Percentiles rank a stretch among this genome's conserved stretches.
phyloP scores from a whole-genome alignment of 1,140 invertebrate species.

The Ceratina japonica region DNA sequence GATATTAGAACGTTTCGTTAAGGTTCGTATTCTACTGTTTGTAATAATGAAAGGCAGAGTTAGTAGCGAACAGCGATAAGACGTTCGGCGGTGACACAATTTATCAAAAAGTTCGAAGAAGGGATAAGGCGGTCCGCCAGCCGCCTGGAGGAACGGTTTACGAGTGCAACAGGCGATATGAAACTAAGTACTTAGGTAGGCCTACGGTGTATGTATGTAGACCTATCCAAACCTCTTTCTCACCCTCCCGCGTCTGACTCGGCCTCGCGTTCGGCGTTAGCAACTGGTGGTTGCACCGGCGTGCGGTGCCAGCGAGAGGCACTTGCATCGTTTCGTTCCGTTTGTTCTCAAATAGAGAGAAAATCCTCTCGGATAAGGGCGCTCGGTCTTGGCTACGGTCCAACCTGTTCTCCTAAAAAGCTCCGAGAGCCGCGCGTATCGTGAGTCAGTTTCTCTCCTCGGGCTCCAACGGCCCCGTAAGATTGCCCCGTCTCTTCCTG shows the following conservation, averaged over 20 bases:
- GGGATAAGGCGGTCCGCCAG: conserved; percentile 56
- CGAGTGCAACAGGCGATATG: conserved; percentile 77
- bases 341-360: conserved; percentile 79
- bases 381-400: conserved; percentile 73
- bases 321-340: conserved; percentile 76
- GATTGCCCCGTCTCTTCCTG: background rate
- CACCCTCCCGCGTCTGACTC: conserved; percentile 44
- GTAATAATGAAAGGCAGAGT: too few species aligned
- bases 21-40: too few species aligned
- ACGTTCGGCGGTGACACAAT: conserved; percentile 68
- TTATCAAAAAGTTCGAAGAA: conserved; percentile 62
- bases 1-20: too few species aligned
- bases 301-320: conserved; percentile 69
- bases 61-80: conserved; percentile 56
- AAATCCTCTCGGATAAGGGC: conserved; percentile 76
- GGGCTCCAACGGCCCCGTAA: conserved; percentile 1
- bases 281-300: conserved; percentile 79
- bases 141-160: conserved; percentile 69
- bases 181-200: conserved; percentile 77
- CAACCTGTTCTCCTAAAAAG: conserved; percentile 67
- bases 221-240: conserved; percentile 54
- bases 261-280: conserved; percentile 63
- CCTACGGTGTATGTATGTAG: conserved; percentile 65
- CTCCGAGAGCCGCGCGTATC: conserved; percentile 23
- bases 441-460: conserved; percentile 9